phyloP scores from a whole-genome alignment of 1,140 invertebrate genomes.

The Batillaria attramentaria region DNA sequence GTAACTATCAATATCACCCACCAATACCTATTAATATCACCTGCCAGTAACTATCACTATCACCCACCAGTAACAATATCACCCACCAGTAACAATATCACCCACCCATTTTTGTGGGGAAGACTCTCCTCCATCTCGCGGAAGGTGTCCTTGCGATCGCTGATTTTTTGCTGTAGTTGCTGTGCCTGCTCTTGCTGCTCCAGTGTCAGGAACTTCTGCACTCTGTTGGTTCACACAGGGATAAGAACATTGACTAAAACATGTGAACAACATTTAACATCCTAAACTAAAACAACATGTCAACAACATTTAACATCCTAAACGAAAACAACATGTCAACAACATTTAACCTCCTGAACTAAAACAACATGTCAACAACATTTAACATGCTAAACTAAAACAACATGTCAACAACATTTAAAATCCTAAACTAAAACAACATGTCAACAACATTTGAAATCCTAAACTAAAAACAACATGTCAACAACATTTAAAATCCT shows the following conservation, averaged over 20 bases:
- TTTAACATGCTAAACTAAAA: background rate
- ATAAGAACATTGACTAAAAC: no score
- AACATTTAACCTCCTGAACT: background rate
- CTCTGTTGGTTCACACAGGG: background rate
- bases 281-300: background rate
- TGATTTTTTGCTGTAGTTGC: conserved; percentile 60
- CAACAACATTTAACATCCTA: background rate
- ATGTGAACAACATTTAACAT: no score
- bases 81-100: background rate
- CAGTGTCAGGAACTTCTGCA: conserved; percentile 36
- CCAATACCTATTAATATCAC: background rate
- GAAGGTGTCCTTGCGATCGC: conserved; percentile 65
- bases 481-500: no score
- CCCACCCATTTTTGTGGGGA: conserved; percentile 71
- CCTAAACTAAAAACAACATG: no score
- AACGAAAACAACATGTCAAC: background rate
- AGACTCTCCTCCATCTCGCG: conserved; percentile 70
- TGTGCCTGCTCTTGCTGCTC: conserved; percentile 53
- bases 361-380: background rate
- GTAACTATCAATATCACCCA: background rate
- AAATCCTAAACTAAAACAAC: no score
- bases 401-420: background rate
- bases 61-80: background rate
- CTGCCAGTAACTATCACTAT: background rate
- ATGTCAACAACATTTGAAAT: no score